Evolutionary conservation across 1,140 invertebrate genomes (phyloP).

Genomic region (Rhyacophila brunnea): DNA sequence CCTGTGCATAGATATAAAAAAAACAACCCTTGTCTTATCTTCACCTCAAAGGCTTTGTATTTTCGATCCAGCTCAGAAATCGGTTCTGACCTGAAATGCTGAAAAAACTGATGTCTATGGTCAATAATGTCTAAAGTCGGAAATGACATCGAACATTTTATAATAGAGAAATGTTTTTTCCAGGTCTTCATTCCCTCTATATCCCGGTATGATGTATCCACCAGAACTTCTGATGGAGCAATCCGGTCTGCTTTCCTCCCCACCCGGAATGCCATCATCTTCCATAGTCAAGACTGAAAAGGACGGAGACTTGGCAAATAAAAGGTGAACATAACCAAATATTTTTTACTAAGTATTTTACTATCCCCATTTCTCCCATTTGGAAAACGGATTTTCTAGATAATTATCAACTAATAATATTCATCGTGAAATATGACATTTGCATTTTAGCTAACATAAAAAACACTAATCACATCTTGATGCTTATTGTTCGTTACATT

Average conservation of each 20-base stretch:
- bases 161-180: slow-evolving; percentile 11
- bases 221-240: slow-evolving; percentile 51
- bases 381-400: too few relatives aligned
- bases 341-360: too few relatives aligned
- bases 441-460: too few relatives aligned
- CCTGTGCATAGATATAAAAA: background rate
- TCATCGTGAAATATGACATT: too few relatives aligned
- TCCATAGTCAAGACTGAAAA: slow-evolving; percentile 43
- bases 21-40: background rate
- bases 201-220: slow-evolving; percentile 54
- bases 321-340: slow-evolving; percentile 40
- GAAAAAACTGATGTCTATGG: background rate
- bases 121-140: slow-evolving; percentile 5
- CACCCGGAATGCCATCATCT: slow-evolving; percentile 36
- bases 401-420: too few relatives aligned
- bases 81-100: background rate
- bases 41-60: background rate
- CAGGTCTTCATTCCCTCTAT: slow-evolving; percentile 49
- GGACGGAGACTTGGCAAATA: slow-evolving; percentile 50
- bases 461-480: too few relatives aligned
- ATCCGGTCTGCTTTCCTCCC: slow-evolving; percentile 42
- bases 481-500: too few relatives aligned
- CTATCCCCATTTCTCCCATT: too few relatives aligned
- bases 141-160: too few relatives aligned
- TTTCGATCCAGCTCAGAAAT: background rate